Base-by-base conservation (phyloP, 1,140 invertebrate species). In the Oncopeltus fasciatus region DNA sequence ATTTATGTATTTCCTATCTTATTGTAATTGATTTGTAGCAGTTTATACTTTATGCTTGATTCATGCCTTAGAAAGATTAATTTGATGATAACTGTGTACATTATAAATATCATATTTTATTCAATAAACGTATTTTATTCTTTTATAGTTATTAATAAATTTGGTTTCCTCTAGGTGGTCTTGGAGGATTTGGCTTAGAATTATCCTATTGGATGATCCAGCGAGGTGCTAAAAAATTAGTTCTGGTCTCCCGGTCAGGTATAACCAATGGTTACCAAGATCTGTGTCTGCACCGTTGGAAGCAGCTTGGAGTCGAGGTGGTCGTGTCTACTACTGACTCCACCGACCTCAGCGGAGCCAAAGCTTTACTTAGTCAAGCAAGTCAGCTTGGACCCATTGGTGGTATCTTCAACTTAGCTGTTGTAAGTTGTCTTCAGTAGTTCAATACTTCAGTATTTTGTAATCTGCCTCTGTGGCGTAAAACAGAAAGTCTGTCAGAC, bases 101-200 rank as follows among this genome's bases (percentile, higher is more conserved):
- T n/a, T n/a, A n/a, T n/a, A n/a, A n/a, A n/a, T n/a, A n/a, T n/a
- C n/a, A n/a, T n/a, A n/a, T n/a, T n/a, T n/a, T n/a, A n/a, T n/a
- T n/a, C n/a, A n/a, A n/a, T n/a, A n/a, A n/a, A n/a, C n/a, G n/a
- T n/a, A n/a, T n/a, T n/a, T n/a, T n/a, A n/a, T n/a, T n/a, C n/a
- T n/a, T n/a, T n/a, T n/a, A n/a, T n/a, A n/a, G n/a, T n/a, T n/a
- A n/a, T 49, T 49, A 20, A 49, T 20, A 9, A 8, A 20, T 20
- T 49, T 49, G 5, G 58, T 38, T 59, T 59, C 57, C 16, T 57
- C n/a, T 81, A 64, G 86, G 94, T 58, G 94, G 94, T 67, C 79
- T 97, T 0, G 95, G 95, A 63, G 95, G 94, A n/a, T 95, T 98
- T 74, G 95, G 95, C 46, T 76, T 98, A 21, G 94, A 98, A 75